phyloP scores from a whole-genome alignment of 2,797 vertebrate species.

The Myotis myotis region DNA sequence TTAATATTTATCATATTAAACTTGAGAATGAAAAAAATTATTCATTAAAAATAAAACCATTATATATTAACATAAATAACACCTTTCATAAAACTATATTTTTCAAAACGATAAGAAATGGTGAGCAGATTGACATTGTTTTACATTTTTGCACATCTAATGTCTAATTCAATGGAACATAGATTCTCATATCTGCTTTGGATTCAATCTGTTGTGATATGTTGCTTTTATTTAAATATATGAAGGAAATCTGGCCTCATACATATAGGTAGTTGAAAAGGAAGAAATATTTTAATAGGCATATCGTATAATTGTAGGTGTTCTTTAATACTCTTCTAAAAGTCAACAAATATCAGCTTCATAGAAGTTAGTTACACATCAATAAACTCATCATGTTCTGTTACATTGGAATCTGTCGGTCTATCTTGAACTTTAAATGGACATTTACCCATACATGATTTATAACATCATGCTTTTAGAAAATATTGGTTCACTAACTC shows the following conservation, averaged over 20 bases:
- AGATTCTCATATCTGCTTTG: neutral
- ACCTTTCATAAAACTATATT: neutral
- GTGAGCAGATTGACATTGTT: neutral
- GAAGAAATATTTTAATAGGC: neutral
- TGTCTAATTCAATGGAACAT: neutral
- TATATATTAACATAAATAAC: neutral
- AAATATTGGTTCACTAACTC: conserved; percentile 21
- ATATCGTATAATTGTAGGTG: neutral
- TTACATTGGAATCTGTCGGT: neutral
- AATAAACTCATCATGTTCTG: neutral
- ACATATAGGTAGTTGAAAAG: neutral
- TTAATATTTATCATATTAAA: neutral
- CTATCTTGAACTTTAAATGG: neutral
- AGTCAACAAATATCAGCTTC: neutral
- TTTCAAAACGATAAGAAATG: neutral
- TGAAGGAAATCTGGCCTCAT: neutral
- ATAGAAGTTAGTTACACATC: neutral
- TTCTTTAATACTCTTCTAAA: neutral
- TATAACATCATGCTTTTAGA: neutral
- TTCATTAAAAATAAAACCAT: neutral
- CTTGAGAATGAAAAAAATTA: neutral
- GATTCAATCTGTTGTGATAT: neutral
- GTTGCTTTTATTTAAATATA: neutral
- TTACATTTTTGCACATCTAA: neutral
- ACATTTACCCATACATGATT: neutral